Evolutionary conservation across 2,797 vertebrate genomes (phyloP).

Genomic region (Florisuga fusca): DNA sequence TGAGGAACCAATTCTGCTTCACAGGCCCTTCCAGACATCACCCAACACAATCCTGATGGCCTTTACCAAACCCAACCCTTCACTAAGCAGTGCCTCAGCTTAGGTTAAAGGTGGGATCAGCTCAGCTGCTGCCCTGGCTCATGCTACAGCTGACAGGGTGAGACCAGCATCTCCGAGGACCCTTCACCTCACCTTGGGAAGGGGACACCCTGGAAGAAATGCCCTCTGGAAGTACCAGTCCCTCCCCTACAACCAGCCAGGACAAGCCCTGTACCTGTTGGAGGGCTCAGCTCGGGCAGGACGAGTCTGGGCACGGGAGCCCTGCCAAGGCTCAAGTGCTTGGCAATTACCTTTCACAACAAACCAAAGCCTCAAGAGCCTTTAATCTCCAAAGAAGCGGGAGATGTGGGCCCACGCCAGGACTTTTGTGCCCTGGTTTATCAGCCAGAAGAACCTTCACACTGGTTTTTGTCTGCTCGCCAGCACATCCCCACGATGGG

Average conservation of each 20-base stretch:
- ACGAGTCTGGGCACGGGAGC: not conserved
- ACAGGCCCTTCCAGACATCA: not conserved
- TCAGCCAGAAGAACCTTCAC: not conserved
- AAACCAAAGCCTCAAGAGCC: constrained; percentile 51
- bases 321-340: constrained; percentile 22
- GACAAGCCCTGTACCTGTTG: not conserved
- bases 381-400: not conserved
- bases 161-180: fast-evolving
- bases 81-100: not conserved
- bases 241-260: not conserved
- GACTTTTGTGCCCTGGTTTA: not conserved
- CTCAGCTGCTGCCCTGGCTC: not conserved
- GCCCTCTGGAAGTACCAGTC: not conserved
- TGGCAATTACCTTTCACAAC: constrained; percentile 44
- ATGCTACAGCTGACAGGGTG: fast-evolving
- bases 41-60: not conserved
- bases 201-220: not conserved
- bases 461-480: not conserved
- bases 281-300: not conserved
- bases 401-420: not conserved
- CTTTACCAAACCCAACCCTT: not conserved
- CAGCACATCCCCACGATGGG: fast-evolving
- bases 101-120: not conserved
- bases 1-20: not conserved
- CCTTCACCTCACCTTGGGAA: not conserved